phyloP scores from a whole-genome alignment of 92 coral and sea anemone genomes.

The Scolanthus callimorphus region DNA sequence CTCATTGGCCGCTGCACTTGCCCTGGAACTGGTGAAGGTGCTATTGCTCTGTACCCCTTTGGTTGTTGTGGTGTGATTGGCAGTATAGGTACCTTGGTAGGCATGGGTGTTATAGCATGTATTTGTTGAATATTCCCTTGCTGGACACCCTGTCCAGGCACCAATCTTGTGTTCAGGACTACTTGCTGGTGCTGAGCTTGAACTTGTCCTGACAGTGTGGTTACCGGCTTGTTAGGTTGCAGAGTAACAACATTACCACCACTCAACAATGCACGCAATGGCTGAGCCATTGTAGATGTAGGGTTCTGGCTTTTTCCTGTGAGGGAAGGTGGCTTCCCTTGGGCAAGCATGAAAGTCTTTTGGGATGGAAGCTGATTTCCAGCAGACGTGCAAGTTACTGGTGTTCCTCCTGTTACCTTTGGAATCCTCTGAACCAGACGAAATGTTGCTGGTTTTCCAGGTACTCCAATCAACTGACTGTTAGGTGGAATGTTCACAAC shows the following conservation, averaged over 20 bases:
- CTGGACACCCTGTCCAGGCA: not conserved
- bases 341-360: no score
- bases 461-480: no score
- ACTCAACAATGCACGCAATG: no score
- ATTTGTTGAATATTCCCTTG: not conserved
- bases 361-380: no score
- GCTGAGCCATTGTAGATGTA: no score
- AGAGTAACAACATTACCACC: not conserved
- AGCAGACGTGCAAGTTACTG: no score
- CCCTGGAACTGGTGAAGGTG: constrained; percentile 8
- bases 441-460: no score
- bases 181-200: not conserved
- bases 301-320: no score
- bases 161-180: not conserved
- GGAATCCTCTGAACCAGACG: no score
- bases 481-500: no score
- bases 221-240: not conserved
- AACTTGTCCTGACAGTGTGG: not conserved
- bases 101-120: not conserved
- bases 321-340: no score
- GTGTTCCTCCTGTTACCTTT: no score
- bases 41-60: not conserved
- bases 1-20: not conserved
- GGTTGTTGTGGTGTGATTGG: not conserved
- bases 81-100: not conserved